Conservation (phyloP, 2,797 vertebrate species). For the Gadopsis marmoratus region DNA sequence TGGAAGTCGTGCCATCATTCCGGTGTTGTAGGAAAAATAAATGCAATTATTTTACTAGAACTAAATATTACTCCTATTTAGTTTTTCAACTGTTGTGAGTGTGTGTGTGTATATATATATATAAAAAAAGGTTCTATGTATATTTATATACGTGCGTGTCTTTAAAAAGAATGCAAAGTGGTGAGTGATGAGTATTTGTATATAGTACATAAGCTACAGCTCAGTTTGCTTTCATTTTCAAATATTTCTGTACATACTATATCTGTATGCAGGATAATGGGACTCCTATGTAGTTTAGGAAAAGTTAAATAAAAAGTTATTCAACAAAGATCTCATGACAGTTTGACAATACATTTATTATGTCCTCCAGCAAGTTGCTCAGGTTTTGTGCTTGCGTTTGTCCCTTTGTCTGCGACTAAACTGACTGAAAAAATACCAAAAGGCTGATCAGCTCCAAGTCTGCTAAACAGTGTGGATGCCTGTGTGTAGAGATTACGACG, state of each 20-base stretch:
- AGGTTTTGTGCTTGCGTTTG: not conserved
- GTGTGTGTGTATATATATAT: too few species aligned
- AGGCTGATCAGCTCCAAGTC: not conserved
- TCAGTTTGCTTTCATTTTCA: too few species aligned
- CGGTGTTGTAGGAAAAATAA: not conserved
- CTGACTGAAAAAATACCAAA: not conserved
- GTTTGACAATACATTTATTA: not conserved
- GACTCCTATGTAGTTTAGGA: not conserved
- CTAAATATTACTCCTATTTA: too few species aligned
- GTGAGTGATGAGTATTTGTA: too few species aligned
- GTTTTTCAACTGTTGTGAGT: too few species aligned
- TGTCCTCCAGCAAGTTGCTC: not conserved
- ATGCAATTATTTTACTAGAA: too few species aligned
- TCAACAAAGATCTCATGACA: not conserved
- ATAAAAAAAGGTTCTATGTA: too few species aligned
- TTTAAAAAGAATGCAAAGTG: too few species aligned
- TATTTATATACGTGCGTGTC: too few species aligned
- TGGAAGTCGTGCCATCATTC: not conserved
- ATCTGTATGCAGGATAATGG: not conserved
- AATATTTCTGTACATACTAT: not conserved
- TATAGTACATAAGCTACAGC: too few species aligned
- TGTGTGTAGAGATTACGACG: not conserved
- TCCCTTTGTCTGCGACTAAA: not conserved
- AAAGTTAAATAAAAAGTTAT: not conserved
- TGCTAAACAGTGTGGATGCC: not conserved